phyloP scores from a whole-genome alignment of 2,888 invertebrate genomes.

The Creontiades dilutus region DNA sequence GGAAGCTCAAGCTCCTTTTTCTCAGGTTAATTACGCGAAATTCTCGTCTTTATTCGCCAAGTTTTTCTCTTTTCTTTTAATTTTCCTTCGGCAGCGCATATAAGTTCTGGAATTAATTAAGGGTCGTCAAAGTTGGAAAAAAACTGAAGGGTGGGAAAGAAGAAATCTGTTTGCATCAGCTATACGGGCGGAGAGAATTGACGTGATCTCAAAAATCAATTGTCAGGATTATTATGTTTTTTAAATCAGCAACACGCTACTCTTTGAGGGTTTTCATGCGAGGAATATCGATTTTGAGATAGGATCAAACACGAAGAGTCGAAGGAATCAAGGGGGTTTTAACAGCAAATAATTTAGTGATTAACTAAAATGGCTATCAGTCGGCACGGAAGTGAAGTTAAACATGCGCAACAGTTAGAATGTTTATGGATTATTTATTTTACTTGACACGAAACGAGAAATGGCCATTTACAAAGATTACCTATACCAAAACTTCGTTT shows the following conservation, averaged over 20 bases:
- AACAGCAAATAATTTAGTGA: too few species aligned
- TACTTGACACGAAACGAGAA: too few species aligned
- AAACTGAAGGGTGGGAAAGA: neutral
- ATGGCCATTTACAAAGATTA: too few species aligned
- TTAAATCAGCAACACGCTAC: neutral
- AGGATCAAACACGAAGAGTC: too few species aligned
- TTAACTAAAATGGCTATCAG: too few species aligned
- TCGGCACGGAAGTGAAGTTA: too few species aligned
- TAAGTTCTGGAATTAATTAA: constrained; percentile 67
- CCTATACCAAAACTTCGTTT: too few species aligned
- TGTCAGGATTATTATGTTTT: constrained; percentile 30
- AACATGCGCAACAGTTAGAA: too few species aligned
- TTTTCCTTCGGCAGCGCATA: constrained; percentile 49
- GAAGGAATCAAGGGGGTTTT: too few species aligned
- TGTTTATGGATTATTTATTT: too few species aligned
- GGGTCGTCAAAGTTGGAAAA: constrained; percentile 40
- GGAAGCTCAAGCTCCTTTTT: neutral
- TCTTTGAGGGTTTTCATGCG: neutral
- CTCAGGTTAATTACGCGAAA: constrained; percentile 35
- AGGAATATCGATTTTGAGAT: neutral
- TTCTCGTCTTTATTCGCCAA: neutral
- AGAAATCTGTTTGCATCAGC: neutral
- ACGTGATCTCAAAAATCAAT: constrained; percentile 42
- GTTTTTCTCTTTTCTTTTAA: constrained; percentile 43
- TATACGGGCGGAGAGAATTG: neutral